Evolutionary conservation across 1,140 invertebrate genomes (phyloP).

Genomic region (Bombus haemorrhoidalis): DNA sequence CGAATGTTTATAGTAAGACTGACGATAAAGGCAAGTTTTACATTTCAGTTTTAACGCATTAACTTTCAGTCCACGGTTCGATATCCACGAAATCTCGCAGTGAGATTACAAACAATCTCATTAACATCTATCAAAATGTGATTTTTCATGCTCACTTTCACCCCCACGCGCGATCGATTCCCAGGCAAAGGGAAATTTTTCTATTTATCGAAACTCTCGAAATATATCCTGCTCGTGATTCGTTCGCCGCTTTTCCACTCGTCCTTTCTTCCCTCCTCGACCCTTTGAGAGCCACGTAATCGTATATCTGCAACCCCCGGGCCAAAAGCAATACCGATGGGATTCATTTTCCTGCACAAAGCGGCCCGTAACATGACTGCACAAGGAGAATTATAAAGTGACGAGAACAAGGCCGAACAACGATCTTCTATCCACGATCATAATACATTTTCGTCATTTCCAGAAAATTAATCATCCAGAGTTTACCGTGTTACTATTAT

Average conservation of each 20-base stretch:
- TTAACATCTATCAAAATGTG: background rate
- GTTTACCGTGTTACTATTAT: background rate
- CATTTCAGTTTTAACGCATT: no score
- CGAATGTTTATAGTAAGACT: no score
- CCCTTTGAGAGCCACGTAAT: constrained; percentile 24
- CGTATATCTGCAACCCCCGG: constrained; percentile 1
- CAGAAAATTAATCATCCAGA: background rate
- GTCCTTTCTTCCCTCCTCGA: background rate
- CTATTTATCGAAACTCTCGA: constrained; percentile 13
- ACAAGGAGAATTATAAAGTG: constrained; percentile 27
- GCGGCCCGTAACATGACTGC: constrained; percentile 4
- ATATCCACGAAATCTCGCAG: no score
- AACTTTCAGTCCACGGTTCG: no score
- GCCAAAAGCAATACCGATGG: constrained; percentile 29
- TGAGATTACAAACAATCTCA: background rate
- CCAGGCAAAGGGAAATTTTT: background rate
- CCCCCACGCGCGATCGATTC: background rate
- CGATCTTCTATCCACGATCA: background rate
- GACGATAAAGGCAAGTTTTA: no score
- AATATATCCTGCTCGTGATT: background rate
- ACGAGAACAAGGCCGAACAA: background rate
- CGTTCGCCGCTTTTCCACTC: background rate
- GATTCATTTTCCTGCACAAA: constrained; percentile 38
- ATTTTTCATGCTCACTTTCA: background rate
- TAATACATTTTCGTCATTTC: constrained; percentile 13